Evolutionary conservation across 2,888 invertebrate genomes (phyloP).

Genomic region (Aspidiotus rigidus): DNA sequence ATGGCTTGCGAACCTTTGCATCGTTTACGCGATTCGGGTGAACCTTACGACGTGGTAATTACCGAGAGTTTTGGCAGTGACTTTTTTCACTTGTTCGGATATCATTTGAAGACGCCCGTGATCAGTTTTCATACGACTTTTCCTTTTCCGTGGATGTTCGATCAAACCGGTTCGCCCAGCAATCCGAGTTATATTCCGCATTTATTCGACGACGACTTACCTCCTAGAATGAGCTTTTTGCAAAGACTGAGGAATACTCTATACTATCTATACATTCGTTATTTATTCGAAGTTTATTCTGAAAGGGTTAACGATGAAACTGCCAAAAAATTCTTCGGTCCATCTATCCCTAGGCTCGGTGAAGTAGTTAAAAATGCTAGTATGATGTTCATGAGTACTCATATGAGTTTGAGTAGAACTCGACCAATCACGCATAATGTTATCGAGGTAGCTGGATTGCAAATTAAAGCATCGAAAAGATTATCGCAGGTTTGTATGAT

Average conservation of each 20-base stretch:
- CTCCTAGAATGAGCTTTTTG: background rate
- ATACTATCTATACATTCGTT: background rate
- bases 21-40: background rate
- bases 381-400: constrained; percentile 31
- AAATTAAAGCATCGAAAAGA: constrained; percentile 16
- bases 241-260: background rate
- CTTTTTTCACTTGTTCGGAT: background rate
- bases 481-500: constrained; percentile 28
- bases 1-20: constrained; percentile 18
- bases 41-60: constrained; percentile 31
- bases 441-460: constrained; percentile 33
- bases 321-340: constrained; percentile 7
- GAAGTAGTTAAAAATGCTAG: constrained; percentile 33
- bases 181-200: constrained; percentile 31
- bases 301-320: constrained; percentile 2
- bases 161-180: constrained; percentile 23
- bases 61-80: constrained; percentile 33
- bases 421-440: constrained; percentile 25
- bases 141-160: constrained; percentile 53
- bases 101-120: constrained; percentile 44
- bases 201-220: background rate
- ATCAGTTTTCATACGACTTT: constrained; percentile 53
- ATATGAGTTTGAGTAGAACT: constrained; percentile 20
- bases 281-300: constrained; percentile 15
- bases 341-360: constrained; percentile 7